Conservation (phyloP, 1,140 invertebrate species). For the Aradophagus sp. region DNA sequence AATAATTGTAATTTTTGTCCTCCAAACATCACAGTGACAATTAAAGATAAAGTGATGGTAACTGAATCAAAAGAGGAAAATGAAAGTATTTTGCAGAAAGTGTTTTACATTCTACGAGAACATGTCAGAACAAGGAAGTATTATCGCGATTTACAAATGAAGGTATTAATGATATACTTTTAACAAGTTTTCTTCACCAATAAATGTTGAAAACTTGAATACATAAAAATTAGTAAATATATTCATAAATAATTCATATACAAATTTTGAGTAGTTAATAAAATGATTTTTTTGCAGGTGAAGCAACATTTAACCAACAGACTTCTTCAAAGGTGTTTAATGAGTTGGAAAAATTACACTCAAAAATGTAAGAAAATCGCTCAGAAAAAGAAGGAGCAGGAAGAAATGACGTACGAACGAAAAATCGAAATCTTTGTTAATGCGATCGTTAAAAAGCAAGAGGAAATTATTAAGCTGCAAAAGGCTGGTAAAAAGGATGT, state of each 20-base stretch:
- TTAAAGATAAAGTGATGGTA: constrained; percentile 64
- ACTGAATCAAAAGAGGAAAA: constrained; percentile 41
- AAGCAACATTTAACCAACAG: constrained; percentile 20
- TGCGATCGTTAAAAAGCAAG: constrained; percentile 64
- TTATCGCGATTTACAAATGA: constrained; percentile 54
- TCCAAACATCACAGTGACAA: constrained; percentile 66
- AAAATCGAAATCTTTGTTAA: constrained; percentile 68
- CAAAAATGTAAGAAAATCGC: constrained; percentile 19
- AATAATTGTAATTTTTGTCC: constrained; percentile 7
- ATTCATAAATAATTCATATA: too few species aligned
- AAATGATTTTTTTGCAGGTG: constrained; percentile 1
- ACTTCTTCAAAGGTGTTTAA: constrained; percentile 48
- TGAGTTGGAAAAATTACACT: constrained; percentile 53
- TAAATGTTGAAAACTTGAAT: too few species aligned
- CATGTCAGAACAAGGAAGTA: constrained; percentile 48
- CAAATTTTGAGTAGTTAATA: not conserved
- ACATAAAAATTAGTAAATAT: too few species aligned
- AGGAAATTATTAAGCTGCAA: constrained; percentile 47
- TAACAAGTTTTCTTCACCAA: not conserved
- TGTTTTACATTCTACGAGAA: constrained; percentile 48
- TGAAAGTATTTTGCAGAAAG: constrained; percentile 42
- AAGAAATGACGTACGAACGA: constrained; percentile 55
- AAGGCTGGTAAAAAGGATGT: constrained; percentile 14
- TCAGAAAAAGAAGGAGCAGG: constrained; percentile 28
- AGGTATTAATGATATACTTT: constrained; percentile 22